phyloP scores from a whole-genome alignment of 2,113 vertebrate species.

The Amblyornis subalaris region DNA sequence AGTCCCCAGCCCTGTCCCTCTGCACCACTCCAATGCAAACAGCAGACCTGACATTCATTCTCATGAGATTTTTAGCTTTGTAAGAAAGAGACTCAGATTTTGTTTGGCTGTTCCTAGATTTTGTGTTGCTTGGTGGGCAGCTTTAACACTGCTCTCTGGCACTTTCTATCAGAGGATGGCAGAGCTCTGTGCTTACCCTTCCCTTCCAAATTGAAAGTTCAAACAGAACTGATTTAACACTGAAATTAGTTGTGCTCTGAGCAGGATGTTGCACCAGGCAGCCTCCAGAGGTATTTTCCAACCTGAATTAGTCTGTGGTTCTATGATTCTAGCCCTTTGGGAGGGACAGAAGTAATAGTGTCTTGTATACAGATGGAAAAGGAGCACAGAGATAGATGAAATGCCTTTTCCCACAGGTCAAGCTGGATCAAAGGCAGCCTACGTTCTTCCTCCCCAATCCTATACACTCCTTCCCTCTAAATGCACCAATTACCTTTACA shows the following conservation, averaged over 20 bases:
- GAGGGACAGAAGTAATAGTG: background rate
- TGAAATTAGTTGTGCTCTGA: background rate
- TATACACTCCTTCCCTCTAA: background rate
- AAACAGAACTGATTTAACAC: background rate
- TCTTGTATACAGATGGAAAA: background rate
- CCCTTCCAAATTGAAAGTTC: background rate
- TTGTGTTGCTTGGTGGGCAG: background rate
- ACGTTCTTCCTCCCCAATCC: background rate
- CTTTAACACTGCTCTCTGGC: background rate
- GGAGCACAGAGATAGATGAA: background rate
- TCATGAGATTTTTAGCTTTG: background rate
- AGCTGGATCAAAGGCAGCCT: background rate
- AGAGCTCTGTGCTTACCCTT: background rate
- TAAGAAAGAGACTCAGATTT: background rate
- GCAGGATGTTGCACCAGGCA: background rate
- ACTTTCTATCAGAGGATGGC: background rate
- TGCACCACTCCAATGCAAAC: background rate
- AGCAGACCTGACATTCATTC: background rate
- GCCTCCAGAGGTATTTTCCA: background rate
- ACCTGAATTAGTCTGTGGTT: background rate
- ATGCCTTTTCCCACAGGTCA: background rate
- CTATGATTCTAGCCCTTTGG: background rate
- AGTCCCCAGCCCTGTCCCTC: background rate
- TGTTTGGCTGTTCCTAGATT: background rate
- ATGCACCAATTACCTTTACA: slow-evolving; percentile 75